Percentiles rank a stretch among this genome's conserved stretches.
Conservation (phyloP, 2,113 vertebrate species). For the Xiphorhynchus elegans region DNA sequence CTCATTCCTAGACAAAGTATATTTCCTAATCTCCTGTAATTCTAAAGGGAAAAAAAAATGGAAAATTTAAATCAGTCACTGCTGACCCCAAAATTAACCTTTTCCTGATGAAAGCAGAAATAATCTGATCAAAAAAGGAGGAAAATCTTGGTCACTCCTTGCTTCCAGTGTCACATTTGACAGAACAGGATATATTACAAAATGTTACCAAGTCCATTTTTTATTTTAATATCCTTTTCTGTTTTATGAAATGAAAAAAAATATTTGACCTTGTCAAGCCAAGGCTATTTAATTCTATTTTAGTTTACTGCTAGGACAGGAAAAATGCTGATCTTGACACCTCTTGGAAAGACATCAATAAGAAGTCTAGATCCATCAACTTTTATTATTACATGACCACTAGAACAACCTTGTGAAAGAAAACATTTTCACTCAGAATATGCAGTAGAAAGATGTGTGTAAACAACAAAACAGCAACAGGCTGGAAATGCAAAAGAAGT, state of each 20-base stretch:
- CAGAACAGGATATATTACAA: not conserved
- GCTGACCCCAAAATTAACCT: not conserved
- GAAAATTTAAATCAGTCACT: not conserved
- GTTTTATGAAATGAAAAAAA: not conserved
- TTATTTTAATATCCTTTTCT: not conserved
- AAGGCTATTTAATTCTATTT: conserved; percentile 11
- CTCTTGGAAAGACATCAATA: not conserved
- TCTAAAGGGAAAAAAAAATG: not conserved
- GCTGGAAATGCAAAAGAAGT: not conserved
- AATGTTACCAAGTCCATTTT: not conserved
- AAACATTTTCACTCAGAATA: not conserved
- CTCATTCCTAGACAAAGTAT: not conserved
- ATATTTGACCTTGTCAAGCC: conserved; percentile 23
- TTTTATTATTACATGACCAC: not conserved
- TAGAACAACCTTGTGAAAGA: not conserved
- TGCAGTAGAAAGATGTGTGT: not conserved
- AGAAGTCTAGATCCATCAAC: not conserved
- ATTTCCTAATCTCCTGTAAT: not conserved
- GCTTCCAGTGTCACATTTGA: not conserved
- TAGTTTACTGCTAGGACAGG: not conserved
- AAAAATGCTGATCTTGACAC: conserved; percentile 8
- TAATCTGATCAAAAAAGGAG: not conserved
- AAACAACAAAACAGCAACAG: not conserved
- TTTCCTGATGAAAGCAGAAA: not conserved
- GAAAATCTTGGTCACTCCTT: not conserved